Evolutionary conservation across 2,113 vertebrate genomes (phyloP), one percentile per base, ranked within the genome.

Genomic region (Pampusana beccarii): DNA sequence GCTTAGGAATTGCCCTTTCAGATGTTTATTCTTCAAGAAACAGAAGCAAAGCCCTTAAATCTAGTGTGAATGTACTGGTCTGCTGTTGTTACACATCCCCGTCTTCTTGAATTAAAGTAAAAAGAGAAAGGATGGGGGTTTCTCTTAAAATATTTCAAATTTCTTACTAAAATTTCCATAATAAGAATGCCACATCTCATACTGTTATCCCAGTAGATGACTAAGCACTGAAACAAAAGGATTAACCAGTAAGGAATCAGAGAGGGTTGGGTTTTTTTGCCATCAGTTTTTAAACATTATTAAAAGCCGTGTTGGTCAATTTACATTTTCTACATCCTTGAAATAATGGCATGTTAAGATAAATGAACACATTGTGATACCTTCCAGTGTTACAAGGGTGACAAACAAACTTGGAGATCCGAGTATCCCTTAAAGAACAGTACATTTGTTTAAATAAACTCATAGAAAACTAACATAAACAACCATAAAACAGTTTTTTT

Each of bases 391-490:
- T 78, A 78, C 77, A 92, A 54, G 29, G 19, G 33, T 58, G 73
- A 79, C 78, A 86, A 56, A 62, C 57, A 77, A 11, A 79, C 17
- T 8, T 54, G 86, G 77, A 93, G 50, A 77, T 60, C 53, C 86
- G 42, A 1, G 3, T 61, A 54, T 40, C 61, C 80, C 61, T 84
- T 86, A 65, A 80, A 80, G 88, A 95, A 69, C 80, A 84, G 72
- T 51, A 84, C 53, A 80, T 51, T 34, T 64, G 46, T 65, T 95
- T 79, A 87, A 96, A 94, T 50, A 88, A 95, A 94, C 50, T 81
- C 50, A 19, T 5, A 88, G 67, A 73, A 95, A 95, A 86, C 54
- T 19, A 86, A 88, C 67, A 83, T 13, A n/a, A 91, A 75, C 42
- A 50, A 90, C 53, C 7, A 16, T 31, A 46, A 87, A 87, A 11